These are phyloP conservation scores for Pelecanus crispus DNA, from an alignment of 2,113 vertebrate species.

Conservation along the genomic window DNA sequence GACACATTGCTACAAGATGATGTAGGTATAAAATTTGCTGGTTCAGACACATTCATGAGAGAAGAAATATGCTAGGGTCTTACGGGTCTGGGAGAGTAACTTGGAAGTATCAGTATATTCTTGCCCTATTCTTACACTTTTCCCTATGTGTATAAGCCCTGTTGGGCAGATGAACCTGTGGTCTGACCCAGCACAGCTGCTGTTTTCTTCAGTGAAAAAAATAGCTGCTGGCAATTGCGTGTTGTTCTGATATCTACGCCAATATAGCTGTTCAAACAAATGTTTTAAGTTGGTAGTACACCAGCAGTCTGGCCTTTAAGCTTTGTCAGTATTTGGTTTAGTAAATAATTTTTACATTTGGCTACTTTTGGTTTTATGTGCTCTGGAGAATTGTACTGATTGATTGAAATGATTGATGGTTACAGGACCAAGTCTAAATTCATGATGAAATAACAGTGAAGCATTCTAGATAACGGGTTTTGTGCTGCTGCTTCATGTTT, in stretches of 20 bases:
- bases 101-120: background rate
- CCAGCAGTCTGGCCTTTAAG: background rate
- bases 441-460: background rate
- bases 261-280: background rate
- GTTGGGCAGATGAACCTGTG: background rate
- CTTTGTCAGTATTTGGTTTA: background rate
- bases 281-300: background rate
- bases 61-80: background rate
- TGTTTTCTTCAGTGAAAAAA: background rate
- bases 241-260: background rate
- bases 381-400: background rate
- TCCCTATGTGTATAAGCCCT: accelerated
- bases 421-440: background rate
- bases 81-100: background rate
- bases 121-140: background rate
- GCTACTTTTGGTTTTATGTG: background rate
- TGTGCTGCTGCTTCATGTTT: background rate
- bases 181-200: background rate
- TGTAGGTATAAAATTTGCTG: background rate
- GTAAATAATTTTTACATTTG: background rate
- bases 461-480: background rate
- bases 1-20: background rate
- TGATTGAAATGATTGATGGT: background rate
- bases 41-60: background rate
- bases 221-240: background rate